Evolutionary conservation across 2,113 vertebrate genomes (phyloP).

Genomic region (Leptocoma aspasia): DNA sequence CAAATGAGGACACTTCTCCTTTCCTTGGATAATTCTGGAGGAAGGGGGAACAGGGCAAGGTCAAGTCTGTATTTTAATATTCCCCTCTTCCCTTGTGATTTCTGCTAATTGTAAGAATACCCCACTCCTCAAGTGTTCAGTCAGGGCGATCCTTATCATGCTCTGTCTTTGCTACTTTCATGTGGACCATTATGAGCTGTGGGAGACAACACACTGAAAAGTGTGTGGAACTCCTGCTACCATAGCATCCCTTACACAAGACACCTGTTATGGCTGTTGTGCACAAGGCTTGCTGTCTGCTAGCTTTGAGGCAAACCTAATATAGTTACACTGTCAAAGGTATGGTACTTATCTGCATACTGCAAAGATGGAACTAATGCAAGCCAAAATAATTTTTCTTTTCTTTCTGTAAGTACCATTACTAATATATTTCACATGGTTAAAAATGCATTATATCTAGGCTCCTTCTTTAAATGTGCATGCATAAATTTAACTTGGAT

Average conservation of each 20-base stretch:
- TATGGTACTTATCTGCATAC: not conserved
- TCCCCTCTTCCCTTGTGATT: not conserved
- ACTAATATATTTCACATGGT: constrained; percentile 54
- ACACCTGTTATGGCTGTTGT: not conserved
- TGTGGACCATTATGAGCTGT: not conserved
- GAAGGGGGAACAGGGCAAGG: not conserved
- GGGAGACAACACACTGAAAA: not conserved
- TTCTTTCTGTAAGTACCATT: constrained; percentile 34
- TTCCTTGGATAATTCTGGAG: not conserved
- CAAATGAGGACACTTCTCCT: not conserved
- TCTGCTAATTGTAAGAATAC: not conserved
- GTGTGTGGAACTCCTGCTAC: not conserved
- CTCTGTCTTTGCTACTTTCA: not conserved
- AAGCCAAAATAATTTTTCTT: constrained; percentile 4
- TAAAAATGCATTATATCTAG: constrained; percentile 34
- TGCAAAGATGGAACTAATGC: constrained; percentile 28
- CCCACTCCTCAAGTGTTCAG: not conserved
- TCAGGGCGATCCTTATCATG: fast-evolving
- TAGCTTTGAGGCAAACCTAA: constrained; percentile 8
- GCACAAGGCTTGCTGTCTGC: not conserved
- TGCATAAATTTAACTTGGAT: constrained; percentile 42
- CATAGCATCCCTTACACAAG: not conserved
- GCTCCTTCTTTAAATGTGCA: constrained; percentile 2
- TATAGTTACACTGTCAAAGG: constrained; percentile 42
- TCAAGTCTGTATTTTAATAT: not conserved